Evolutionary conservation across 2,888 invertebrate species (phyloP), one percentile per base, ranked within the genome.

Genomic region (Drosophila quinaria): DNA sequence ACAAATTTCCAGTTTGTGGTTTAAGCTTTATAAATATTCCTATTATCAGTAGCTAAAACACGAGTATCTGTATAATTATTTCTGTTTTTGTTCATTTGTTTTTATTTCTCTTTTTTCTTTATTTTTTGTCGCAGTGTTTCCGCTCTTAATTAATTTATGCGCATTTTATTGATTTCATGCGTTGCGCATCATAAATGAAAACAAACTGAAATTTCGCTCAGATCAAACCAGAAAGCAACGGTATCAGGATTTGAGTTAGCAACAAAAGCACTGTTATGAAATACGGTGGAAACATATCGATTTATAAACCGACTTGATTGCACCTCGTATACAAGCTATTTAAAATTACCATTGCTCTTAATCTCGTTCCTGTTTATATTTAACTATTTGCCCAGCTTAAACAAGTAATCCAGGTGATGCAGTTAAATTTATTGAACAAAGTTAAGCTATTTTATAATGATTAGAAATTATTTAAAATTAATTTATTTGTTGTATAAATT

Each of bases 131-230:
- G 59, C n/a, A 46, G 56, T 51, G 31, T 69, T 81, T 80, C 82
- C 68, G 73, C 64, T 79, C 62, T 67, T 84, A 89, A 84, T 89
- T 84, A 89, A 84, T 89, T 89, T 87, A 84, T 89, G 73, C 85
- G 87, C 87, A 80, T 89, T 89, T 80, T 71, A 83, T 74, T 78
- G 75, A 83, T 72, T 71, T 47, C 67, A 65, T 61, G 64, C 50
- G 52, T 51, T 39, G 71, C 37, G 42, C 44, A 67, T 63, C 42
- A 37, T 65, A 59, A 75, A 47, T 60, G 55, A 17, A 42, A 55
- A 25, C 35, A 35, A 64, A 64, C 54, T 35, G 15, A 60, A 65
- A 59, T 69, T 63, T 62, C 55, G 47, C 50, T 54, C 3, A 46
- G 44, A 59, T 17, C 42, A 52, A 42, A n/a, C 10, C 22, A 42